Conservation (phyloP, 2,797 vertebrate genomes). For the Sitta carolinensis region DNA sequence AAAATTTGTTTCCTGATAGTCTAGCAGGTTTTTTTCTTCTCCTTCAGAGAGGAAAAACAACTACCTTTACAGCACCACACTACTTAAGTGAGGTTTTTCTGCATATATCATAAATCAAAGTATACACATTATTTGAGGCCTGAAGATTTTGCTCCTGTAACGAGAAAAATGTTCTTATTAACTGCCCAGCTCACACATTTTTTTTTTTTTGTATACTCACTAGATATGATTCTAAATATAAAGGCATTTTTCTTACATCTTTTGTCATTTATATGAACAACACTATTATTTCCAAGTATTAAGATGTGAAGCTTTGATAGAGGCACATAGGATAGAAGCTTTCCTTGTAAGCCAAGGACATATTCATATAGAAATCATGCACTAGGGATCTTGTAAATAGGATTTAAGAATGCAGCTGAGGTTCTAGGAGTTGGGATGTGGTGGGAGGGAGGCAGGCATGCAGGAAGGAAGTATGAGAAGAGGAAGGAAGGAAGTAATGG, state of each 20-base stretch:
- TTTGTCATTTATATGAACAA: background rate
- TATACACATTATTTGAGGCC: background rate
- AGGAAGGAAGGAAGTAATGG: too few species aligned
- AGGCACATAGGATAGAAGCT: rapidly evolving
- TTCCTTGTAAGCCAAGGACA: background rate
- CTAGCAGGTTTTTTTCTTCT: background rate
- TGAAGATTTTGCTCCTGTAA: background rate
- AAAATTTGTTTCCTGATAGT: background rate
- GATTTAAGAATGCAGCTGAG: background rate
- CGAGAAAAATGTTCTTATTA: background rate
- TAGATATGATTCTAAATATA: background rate
- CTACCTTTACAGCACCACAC: background rate
- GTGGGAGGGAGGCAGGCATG: too few species aligned
- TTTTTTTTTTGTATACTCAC: background rate
- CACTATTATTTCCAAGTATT: background rate
- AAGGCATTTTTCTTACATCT: background rate
- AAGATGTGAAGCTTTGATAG: background rate
- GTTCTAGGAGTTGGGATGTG: too few species aligned
- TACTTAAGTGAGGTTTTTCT: background rate
- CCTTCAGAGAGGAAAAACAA: background rate
- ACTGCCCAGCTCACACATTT: background rate
- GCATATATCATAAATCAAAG: background rate
- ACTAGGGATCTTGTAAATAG: background rate
- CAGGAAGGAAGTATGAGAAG: too few species aligned
- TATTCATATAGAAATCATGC: background rate